Evolutionary conservation across 2,113 vertebrate species (phyloP).

Genomic region (Mobula hypostoma): DNA sequence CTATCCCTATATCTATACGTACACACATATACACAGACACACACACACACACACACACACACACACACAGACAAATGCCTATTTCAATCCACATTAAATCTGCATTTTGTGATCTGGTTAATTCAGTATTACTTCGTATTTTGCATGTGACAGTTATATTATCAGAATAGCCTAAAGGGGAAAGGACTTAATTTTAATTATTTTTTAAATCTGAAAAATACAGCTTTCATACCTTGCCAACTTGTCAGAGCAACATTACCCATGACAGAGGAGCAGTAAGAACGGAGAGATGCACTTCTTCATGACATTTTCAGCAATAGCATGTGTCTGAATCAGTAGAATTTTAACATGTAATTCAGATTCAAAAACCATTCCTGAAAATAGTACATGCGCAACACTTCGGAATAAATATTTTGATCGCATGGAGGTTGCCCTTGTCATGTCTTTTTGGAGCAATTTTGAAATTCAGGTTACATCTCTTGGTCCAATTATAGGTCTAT

Average conservation of each 20-base stretch:
- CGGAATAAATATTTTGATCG: slow-evolving; percentile 21
- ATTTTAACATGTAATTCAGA: slow-evolving; percentile 29
- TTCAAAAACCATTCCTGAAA: slow-evolving; percentile 1
- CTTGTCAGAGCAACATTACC: neutral
- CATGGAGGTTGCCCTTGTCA: slow-evolving; percentile 27
- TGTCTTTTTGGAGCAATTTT: neutral
- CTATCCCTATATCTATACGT: no score
- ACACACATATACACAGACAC: no score
- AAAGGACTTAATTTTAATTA: neutral
- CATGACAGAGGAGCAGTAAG: neutral
- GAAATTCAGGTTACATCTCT: neutral
- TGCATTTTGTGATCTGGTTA: neutral
- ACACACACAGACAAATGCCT: no score
- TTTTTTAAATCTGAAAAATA: neutral
- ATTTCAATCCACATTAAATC: neutral
- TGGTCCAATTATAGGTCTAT: slow-evolving; percentile 31
- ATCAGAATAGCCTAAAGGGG: neutral
- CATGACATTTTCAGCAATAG: neutral
- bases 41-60: no score
- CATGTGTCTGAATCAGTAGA: neutral
- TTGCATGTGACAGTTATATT: neutral
- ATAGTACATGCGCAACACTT: slow-evolving; percentile 15
- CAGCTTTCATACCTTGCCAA: neutral
- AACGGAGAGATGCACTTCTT: neutral
- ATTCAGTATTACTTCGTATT: neutral